Evolutionary conservation across 2,888 invertebrate genomes (phyloP).

Genomic region (Tenthredo mesomela): DNA sequence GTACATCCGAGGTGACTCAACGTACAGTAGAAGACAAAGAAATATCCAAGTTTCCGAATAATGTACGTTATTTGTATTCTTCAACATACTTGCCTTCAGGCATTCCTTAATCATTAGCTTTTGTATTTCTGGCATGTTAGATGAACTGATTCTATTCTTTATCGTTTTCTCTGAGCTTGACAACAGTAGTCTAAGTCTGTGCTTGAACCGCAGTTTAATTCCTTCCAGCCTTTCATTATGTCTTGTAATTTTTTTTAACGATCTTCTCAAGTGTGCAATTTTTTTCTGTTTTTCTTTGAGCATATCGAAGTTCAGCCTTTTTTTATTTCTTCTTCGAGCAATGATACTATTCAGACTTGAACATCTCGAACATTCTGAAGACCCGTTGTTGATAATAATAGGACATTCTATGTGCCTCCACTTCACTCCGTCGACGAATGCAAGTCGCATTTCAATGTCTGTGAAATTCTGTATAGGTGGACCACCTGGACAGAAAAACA

Average conservation of each 20-base stretch:
- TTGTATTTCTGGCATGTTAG: conserved; percentile 67
- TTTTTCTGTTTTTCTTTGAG: conserved; percentile 60
- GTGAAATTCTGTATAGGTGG: conserved; percentile 45
- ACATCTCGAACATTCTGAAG: conserved; percentile 69
- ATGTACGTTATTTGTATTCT: conserved; percentile 57
- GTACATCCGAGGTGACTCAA: conserved; percentile 64
- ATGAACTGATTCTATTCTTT: conserved; percentile 58
- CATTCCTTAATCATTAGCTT: conserved; percentile 69
- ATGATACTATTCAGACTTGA: conserved; percentile 58
- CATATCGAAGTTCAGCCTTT: conserved; percentile 17
- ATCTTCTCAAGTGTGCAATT: conserved; percentile 57
- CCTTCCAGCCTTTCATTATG: conserved; percentile 58
- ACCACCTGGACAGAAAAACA: conserved; percentile 34
- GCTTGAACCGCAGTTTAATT: conserved; percentile 56
- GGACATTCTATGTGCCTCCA: conserved; percentile 72
- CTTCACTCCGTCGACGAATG: conserved; percentile 68
- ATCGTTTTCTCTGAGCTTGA: conserved; percentile 55
- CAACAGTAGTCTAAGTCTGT: conserved; percentile 55
- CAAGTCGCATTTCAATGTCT: conserved; percentile 58
- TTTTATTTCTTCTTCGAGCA: conserved; percentile 56
- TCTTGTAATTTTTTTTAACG: conserved; percentile 59
- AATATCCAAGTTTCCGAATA: conserved; percentile 69
- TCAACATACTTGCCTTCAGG: conserved; percentile 61
- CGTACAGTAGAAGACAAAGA: conserved; percentile 66
- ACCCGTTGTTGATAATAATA: conserved; percentile 68